Evolutionary conservation across 1,140 invertebrate species (phyloP), one percentile per base, ranked within the genome.

Genomic region (Cylas formicarius): DNA sequence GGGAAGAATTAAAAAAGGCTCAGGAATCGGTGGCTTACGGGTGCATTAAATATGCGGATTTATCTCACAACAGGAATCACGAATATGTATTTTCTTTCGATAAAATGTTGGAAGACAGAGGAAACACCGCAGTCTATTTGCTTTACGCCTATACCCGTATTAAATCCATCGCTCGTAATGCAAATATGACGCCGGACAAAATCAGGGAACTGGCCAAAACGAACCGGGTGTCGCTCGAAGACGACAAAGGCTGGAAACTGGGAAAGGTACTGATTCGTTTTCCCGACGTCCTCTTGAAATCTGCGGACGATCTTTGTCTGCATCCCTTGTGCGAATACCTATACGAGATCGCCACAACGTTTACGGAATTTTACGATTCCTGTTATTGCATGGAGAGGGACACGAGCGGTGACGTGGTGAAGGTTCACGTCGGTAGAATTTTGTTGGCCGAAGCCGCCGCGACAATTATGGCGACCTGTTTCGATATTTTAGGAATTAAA

Each of bases 61-160:
- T 99, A 14, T 86, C 82, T 8, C 91, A 98, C 57, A 95, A 96
- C 65, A 75, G 93, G 40, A 83, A 79, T 39, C 85, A 90, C 64
- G 95, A 99, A 64, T 99, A 99, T 62, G 78, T 99, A 6, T 99
- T 99, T 69, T 98, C 95, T 0, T 99, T 98, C 72, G 94, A 99
- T 61, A 94, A 86, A 67, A 99, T 99, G 97, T 72, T 99, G 21
- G 94, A 99, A 58, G 96, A 99, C 65, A 86, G 89, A 67, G 97
- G 97, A 2, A 99, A 99, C 61, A 99, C 97, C 4, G 97, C 97
- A 1, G 94, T 97, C 0, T 99, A 99, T 67, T 69, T 99, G 2
- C 67, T 99, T 3, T 99, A 99, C 68, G 90, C 92, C 9, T 82
- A 92, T 40, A 97, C 93, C 3, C 76, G 97, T 36, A 99, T 99